Evolutionary conservation across 2,888 invertebrate genomes (phyloP), one percentile per base, ranked within the genome.

Genomic region (Caenorhabditis sp.): DNA sequence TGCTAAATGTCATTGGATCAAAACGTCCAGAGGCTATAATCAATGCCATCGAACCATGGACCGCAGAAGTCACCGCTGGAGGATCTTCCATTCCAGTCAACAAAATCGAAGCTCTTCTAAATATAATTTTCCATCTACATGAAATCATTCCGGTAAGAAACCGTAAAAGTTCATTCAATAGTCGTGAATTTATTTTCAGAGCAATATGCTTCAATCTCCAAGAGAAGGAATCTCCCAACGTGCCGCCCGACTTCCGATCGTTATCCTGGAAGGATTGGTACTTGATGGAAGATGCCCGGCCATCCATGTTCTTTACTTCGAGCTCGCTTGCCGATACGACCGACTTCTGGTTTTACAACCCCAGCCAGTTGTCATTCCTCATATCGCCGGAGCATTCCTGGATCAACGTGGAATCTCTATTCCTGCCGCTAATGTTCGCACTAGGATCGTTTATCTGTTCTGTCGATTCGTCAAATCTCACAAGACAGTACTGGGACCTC

Each of bases 391-490:
- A 14, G 86, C 87, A 12, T 87, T 87, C 59, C 80, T 87, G 0
- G 87, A 87, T 69, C 83, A 84, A 54, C 72, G 87, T 38, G 87
- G 87, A 47, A 87, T 87, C 19, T 84, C 86, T 3, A 85, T 85
- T 61, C 79, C 83, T 3, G 59, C 75, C 12, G 66, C 63, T 0
- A 73, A 93, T 89, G 94, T 94, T 6, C 91, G 94, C 61, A 94
- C 94, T 73, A 90, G 94, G 19, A 93, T 93, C 49, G 93, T 94
- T 12, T 94, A 94, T 89, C 92, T 94, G 3, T 94, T 94, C 89
- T 94, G 94, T 10, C 92, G 94, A 80, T 94, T 94, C 89, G 93
- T 94, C 51, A 94, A 94, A 89, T 92, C 93, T 77, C 92, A 94
- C 41, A 94, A 93, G 93, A 94, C 92, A 90, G 93, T 87, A 6